Evolutionary conservation across 2,797 vertebrate species (phyloP).

Genomic region (Sebastolobus alascanus): DNA sequence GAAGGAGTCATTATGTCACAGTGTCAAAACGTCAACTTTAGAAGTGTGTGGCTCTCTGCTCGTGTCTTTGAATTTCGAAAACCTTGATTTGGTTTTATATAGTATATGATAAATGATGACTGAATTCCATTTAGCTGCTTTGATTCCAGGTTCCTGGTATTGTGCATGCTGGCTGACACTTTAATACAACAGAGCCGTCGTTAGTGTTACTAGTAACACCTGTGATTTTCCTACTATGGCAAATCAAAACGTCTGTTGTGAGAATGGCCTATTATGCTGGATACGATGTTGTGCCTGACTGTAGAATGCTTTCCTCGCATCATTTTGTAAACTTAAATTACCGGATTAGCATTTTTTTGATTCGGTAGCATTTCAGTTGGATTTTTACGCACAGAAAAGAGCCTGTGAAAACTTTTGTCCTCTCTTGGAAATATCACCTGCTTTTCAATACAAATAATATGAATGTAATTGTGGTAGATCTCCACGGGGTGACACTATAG

Average conservation of each 20-base stretch:
- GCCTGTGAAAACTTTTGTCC: neutral
- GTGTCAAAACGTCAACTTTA: neutral
- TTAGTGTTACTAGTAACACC: too few species aligned
- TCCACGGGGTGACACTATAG: constrained; percentile 56
- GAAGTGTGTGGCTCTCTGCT: neutral
- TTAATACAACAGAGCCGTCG: too few species aligned
- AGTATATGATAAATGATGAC: neutral
- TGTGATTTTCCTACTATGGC: too few species aligned
- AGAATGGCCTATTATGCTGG: too few species aligned
- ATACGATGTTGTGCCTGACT: fast-evolving
- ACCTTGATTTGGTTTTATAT: neutral
- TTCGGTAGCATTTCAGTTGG: neutral
- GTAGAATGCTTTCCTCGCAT: too few species aligned
- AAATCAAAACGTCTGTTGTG: too few species aligned
- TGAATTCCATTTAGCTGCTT: too few species aligned
- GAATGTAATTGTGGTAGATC: neutral
- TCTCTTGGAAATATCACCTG: neutral
- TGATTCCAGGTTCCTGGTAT: too few species aligned
- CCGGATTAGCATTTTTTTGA: fast-evolving
- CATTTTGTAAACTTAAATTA: neutral
- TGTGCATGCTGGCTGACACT: too few species aligned
- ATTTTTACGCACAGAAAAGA: neutral
- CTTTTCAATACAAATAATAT: neutral
- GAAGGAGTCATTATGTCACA: neutral
- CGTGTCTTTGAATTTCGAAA: neutral